These are phyloP conservation scores for Leucoraja ocellata DNA, from an alignment of 2,797 vertebrate species.

Conservation along the genomic window DNA sequence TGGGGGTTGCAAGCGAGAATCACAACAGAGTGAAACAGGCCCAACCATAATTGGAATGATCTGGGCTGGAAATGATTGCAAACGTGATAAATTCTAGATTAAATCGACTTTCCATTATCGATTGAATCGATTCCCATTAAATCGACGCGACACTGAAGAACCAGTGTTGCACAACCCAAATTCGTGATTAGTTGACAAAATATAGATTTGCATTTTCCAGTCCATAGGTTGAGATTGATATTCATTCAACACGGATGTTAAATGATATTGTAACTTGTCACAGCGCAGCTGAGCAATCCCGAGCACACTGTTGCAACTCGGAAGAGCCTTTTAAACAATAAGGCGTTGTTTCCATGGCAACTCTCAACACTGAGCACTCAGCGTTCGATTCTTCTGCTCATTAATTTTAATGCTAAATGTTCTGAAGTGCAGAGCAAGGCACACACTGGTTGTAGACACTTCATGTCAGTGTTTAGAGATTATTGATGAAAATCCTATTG, in stretches of 20 bases:
- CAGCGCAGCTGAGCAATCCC: not conserved
- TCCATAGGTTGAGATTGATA: not conserved
- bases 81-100: too few relatives aligned
- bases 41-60: too few relatives aligned
- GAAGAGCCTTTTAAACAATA: not conserved
- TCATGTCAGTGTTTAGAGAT: not conserved
- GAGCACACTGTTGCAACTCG: not conserved
- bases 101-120: too few relatives aligned
- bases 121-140: too few relatives aligned
- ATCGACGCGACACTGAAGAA: too few relatives aligned
- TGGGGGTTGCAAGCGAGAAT: too few relatives aligned
- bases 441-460: not conserved
- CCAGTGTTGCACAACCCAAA: too few relatives aligned
- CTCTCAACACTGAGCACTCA: not conserved
- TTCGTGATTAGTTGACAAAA: not conserved
- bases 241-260: not conserved
- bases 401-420: conserved; percentile 29
- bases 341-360: not conserved
- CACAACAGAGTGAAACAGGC: too few relatives aligned
- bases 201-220: not conserved
- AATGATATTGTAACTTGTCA: not conserved
- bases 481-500: not conserved
- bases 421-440: not conserved
- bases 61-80: too few relatives aligned
- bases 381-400: not conserved